Percentiles rank a stretch among this genome's conserved stretches.
phyloP scores from a whole-genome alignment of 2,888 invertebrate species.

The Pimpla rufipes region DNA sequence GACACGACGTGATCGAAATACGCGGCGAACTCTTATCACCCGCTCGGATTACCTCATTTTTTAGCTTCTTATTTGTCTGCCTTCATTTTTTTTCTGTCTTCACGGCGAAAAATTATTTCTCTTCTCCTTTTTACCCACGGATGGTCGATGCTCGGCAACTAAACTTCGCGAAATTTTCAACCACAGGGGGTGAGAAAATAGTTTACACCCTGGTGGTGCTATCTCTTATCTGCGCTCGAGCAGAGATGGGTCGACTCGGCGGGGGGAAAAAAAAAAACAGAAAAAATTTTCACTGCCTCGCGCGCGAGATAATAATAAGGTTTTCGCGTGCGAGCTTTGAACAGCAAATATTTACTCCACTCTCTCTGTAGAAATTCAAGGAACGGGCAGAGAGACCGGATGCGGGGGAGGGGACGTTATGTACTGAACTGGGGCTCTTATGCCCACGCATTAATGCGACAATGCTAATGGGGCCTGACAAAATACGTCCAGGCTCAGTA shows the following conservation, averaged over 20 bases:
- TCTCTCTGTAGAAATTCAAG: slow-evolving; percentile 12
- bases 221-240: slow-evolving; percentile 48
- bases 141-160: slow-evolving; percentile 5
- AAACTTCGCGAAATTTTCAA: slow-evolving; percentile 20
- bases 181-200: neutral
- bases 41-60: slow-evolving; percentile 19
- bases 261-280: neutral
- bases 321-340: slow-evolving; percentile 29
- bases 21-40: slow-evolving; percentile 49
- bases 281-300: slow-evolving; percentile 45
- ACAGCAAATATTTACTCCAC: slow-evolving; percentile 49
- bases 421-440: slow-evolving; percentile 21
- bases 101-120: neutral
- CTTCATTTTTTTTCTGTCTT: slow-evolving; percentile 14
- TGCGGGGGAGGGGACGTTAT: neutral
- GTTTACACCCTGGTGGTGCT: slow-evolving; percentile 44
- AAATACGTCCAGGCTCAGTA: slow-evolving; percentile 50
- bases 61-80: slow-evolving; percentile 13
- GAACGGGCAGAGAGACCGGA: neutral
- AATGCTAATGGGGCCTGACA: slow-evolving; percentile 68
- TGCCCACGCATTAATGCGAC: slow-evolving; percentile 64
- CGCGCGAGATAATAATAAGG: slow-evolving; percentile 43
- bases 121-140: neutral
- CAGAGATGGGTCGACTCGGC: neutral
- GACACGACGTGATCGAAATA: slow-evolving; percentile 78